A percentile compares a stretch with the other conserved stretches of the same genome.
Evolutionary conservation across 2,797 vertebrate genomes (phyloP).

Genomic region (Miichthys miiuy): DNA sequence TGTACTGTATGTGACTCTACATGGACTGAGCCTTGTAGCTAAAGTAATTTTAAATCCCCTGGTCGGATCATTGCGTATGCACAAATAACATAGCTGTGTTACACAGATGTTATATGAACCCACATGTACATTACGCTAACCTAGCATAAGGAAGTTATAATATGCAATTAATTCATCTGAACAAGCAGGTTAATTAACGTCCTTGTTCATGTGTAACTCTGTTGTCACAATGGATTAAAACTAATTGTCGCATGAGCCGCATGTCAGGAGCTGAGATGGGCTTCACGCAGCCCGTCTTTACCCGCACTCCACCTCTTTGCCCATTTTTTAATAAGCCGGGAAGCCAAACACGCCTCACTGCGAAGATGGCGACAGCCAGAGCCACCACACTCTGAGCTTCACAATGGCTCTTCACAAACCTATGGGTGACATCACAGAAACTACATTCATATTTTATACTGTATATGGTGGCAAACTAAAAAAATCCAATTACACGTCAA

Average conservation of each 20-base stretch:
- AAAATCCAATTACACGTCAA: no score
- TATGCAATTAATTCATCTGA: not conserved
- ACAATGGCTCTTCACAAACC: no score
- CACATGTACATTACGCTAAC: not conserved
- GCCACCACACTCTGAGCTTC: no score
- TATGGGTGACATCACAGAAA: no score
- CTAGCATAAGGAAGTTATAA: not conserved
- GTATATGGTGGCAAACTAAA: no score
- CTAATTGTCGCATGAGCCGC: not conserved
- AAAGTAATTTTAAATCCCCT: not conserved
- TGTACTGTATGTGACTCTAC: not conserved
- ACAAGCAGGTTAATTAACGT: conserved; percentile 8
- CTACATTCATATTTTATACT: no score
- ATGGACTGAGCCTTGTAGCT: not conserved
- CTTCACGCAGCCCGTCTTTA: no score
- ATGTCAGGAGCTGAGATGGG: not conserved
- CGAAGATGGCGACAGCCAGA: no score
- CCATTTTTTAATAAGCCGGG: no score
- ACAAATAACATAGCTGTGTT: not conserved
- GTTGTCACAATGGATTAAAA: not conserved
- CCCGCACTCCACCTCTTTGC: no score
- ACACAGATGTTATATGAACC: not conserved
- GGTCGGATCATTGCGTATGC: not conserved
- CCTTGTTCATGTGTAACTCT: not conserved
- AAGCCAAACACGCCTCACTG: no score